Evolutionary conservation across 1,140 invertebrate genomes (phyloP), one percentile per base, ranked within the genome.

Genomic region (Tetranychus cinnabarinus): DNA sequence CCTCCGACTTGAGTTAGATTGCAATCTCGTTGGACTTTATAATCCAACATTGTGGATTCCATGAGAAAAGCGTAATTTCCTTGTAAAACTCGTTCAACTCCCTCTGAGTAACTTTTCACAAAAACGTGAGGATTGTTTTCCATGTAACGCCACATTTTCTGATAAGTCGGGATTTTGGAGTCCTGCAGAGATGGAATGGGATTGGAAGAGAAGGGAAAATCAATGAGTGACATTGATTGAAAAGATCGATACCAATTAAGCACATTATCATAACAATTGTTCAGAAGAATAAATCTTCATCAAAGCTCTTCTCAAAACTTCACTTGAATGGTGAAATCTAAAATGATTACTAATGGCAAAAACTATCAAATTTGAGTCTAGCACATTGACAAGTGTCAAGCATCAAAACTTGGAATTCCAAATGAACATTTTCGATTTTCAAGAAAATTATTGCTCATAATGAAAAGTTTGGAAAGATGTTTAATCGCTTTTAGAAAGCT

Each of bases 1-100:
- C 78, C 78, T 34, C 87, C 85, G n/a, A 76, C 73, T 62, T 73
- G 74, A 13, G 72, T 72, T 37, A 76, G 64, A 55, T 76, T 68
- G 62, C 75, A 76, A 56, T 76, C 69, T 61, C 73, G 61, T 63
- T 75, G 70, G 35, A 72, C 68, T 39, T 69, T 68, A 65, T 72
- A 76, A 62, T 76, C 75, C 13, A 76, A 67, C 62, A 69, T 73
- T 15, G 57, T 58, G 42, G 57, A 58, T 58, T 58, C 57, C 76
- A 77, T 77, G 36, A 76, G 67, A 65, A 75, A 77, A 3, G 75
- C 75, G 65, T 75, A 76, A 54, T 76, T 61, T 0, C 79, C 79
- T 63, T 80, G 79, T 4, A 79, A 45, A 0, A 93, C 89, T 15
- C 84, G 75, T 65, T 85, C 79, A 0, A 90, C 82, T 2, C 92